phyloP scores from a whole-genome alignment of 2,888 invertebrate species.

The Nemoura dubitans region DNA sequence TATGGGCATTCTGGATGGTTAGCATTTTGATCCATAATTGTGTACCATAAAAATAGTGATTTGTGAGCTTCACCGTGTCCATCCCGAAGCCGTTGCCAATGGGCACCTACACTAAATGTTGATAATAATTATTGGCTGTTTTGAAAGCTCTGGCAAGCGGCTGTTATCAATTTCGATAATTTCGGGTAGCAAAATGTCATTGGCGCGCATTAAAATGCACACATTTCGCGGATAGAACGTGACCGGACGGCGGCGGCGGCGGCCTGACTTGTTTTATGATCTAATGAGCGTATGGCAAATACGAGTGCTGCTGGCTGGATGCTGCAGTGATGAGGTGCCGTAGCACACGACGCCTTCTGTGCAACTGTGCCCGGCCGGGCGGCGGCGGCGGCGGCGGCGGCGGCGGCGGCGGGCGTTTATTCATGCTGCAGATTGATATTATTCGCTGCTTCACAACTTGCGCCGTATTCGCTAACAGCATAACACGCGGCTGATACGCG shows the following conservation, averaged over 20 bases:
- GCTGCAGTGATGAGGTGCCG: too few relatives aligned
- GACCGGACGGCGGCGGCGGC: slow-evolving; percentile 32
- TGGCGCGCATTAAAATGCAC: slow-evolving; percentile 50
- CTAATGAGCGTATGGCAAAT: slow-evolving; percentile 18
- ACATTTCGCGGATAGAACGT: slow-evolving; percentile 46
- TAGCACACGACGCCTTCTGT: too few relatives aligned
- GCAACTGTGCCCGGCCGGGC: too few relatives aligned
- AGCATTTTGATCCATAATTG: background rate
- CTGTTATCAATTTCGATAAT: slow-evolving; percentile 51
- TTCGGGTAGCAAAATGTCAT: slow-evolving; percentile 47
- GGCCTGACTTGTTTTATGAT: slow-evolving; percentile 13
- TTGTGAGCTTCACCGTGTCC: background rate
- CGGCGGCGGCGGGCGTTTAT: background rate
- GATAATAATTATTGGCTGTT: background rate
- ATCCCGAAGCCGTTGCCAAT: background rate
- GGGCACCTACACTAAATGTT: background rate
- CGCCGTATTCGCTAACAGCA: background rate
- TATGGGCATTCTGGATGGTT: too few relatives aligned
- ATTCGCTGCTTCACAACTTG: background rate
- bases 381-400: too few relatives aligned
- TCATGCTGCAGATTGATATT: background rate
- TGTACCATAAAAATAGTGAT: background rate
- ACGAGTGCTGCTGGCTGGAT: too few relatives aligned
- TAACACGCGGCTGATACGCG: too few relatives aligned
- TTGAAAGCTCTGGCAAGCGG: background rate